These are phyloP conservation scores for Anthrax anthrax DNA, from an alignment of 2,888 invertebrate species.

Conservation along the genomic window DNA sequence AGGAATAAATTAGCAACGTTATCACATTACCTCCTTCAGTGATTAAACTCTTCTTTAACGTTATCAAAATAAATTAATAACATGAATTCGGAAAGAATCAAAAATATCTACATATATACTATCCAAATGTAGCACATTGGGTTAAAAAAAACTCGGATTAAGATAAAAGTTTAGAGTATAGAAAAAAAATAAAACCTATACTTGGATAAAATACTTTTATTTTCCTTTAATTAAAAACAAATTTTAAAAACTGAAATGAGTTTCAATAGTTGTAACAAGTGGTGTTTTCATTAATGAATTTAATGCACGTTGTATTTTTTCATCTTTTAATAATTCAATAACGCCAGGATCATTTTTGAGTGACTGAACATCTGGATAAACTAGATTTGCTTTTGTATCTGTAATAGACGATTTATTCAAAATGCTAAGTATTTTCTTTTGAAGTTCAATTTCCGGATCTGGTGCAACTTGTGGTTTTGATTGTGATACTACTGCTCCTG, in stretches of 20 bases:
- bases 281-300: slow-evolving; percentile 46
- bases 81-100: too few relatives aligned
- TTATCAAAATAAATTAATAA: too few relatives aligned
- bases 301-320: slow-evolving; percentile 63
- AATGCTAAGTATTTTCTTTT: slow-evolving; percentile 32
- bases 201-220: too few relatives aligned
- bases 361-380: slow-evolving; percentile 24
- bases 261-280: slow-evolving; percentile 21
- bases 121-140: too few relatives aligned
- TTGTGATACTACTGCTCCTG: slow-evolving; percentile 29
- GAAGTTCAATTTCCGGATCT: slow-evolving; percentile 32
- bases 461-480: slow-evolving; percentile 20
- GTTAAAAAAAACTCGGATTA: too few relatives aligned
- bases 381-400: slow-evolving; percentile 20
- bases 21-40: too few relatives aligned
- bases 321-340: slow-evolving; percentile 53
- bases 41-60: too few relatives aligned
- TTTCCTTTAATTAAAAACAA: too few relatives aligned
- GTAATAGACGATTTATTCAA: slow-evolving; percentile 32
- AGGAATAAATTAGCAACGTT: too few relatives aligned
- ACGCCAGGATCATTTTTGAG: slow-evolving; percentile 33
- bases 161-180: too few relatives aligned
- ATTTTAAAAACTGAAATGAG: slow-evolving; percentile 19
- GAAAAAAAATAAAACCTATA: too few relatives aligned
- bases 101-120: too few relatives aligned